These are phyloP conservation scores for Alces alces DNA, from an alignment of 2,113 vertebrate species.

Conservation along the genomic window DNA sequence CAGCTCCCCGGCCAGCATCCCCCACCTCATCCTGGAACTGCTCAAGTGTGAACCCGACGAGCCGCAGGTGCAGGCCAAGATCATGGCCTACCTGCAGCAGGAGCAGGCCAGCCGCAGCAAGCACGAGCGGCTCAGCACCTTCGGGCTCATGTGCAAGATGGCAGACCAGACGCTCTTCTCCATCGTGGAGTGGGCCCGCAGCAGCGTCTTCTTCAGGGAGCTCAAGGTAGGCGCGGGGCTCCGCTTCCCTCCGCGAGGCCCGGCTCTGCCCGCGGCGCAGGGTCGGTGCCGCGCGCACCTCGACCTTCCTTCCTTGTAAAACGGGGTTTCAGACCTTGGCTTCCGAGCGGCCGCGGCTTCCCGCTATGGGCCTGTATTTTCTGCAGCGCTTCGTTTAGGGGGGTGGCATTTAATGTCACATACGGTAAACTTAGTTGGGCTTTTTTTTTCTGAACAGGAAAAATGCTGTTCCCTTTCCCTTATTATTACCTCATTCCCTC, in stretches of 20 bases:
- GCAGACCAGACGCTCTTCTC: constrained; percentile 99
- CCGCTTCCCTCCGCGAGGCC: background rate
- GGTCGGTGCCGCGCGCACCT: rapidly evolving
- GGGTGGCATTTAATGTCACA: background rate
- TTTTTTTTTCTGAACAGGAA: background rate
- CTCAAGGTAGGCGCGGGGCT: constrained; percentile 88
- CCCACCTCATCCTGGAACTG: constrained; percentile 96
- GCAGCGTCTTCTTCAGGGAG: constrained; percentile 98
- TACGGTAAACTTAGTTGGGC: background rate
- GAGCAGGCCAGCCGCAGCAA: constrained; percentile 95
- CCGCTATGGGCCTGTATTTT: background rate
- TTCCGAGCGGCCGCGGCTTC: background rate
- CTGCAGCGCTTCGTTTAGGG: background rate
- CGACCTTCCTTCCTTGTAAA: background rate
- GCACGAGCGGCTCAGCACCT: constrained; percentile 96
- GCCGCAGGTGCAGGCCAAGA: constrained; percentile 95
- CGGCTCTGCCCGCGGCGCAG: background rate
- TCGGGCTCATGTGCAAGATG: constrained; percentile 99
- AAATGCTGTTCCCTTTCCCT: background rate
- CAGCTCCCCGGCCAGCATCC: constrained; percentile 93
- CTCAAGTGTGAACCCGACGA: constrained; percentile 98
- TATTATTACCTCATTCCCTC: background rate
- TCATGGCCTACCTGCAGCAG: constrained; percentile 95
- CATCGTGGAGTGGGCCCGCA: constrained; percentile 98
- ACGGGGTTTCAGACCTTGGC: background rate